Conservation (phyloP, 2,888 invertebrate species). For the Hoplodrina blanda region DNA sequence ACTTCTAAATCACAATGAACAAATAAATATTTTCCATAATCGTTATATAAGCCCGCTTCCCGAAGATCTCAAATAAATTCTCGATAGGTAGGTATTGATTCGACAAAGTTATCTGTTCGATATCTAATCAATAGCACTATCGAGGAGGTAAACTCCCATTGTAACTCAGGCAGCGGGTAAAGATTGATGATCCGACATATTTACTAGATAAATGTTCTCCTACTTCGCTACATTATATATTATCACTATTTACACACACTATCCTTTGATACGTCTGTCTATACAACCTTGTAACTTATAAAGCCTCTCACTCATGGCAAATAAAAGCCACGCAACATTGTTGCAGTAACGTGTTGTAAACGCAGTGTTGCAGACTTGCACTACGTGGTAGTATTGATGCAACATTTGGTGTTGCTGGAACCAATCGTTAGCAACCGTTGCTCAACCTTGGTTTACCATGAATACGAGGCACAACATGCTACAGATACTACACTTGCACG, state of each 20-base stretch:
- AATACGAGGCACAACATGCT: neutral
- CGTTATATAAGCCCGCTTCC: neutral
- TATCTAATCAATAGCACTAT: neutral
- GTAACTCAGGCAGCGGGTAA: neutral
- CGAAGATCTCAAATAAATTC: neutral
- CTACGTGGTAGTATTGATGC: neutral
- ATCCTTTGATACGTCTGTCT: slow-evolving; percentile 11
- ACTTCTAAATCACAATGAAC: neutral
- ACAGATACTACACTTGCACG: neutral
- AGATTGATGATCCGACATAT: slow-evolving; percentile 4
- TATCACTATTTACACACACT: slow-evolving; percentile 22
- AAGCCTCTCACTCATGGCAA: neutral
- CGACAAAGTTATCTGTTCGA: neutral
- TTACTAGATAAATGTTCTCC: neutral
- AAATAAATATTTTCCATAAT: slow-evolving; percentile 13
- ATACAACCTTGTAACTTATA: slow-evolving; percentile 3
- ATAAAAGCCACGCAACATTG: neutral
- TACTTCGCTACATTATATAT: neutral
- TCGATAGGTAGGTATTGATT: neutral
- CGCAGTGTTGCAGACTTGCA: neutral
- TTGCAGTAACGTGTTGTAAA: neutral
- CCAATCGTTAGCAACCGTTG: neutral
- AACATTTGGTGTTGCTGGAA: neutral
- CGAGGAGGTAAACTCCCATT: too few relatives aligned
- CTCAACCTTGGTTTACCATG: slow-evolving; percentile 8